Conservation (phyloP, 2,797 vertebrate genomes). For the Botia kubotai region DNA sequence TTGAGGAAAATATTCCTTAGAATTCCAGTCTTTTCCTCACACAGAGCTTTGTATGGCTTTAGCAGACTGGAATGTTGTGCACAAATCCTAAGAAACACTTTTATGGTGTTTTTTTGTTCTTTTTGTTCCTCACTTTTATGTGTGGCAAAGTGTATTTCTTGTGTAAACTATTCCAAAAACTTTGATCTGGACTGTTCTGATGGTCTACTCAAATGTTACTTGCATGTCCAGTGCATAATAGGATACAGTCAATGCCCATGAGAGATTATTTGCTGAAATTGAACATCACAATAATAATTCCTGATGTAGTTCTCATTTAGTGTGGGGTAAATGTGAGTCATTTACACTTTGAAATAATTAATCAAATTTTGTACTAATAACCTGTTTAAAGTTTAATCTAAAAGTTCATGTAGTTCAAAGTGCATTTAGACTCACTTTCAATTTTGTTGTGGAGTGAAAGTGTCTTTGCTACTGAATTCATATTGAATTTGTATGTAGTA, state of each 20-base stretch:
- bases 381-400: constrained; percentile 31
- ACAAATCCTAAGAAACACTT: neutral
- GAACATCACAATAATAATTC: too few relatives aligned
- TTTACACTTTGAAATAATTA: constrained; percentile 25
- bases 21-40: too few relatives aligned
- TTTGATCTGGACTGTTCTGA: neutral
- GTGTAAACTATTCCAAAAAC: too few relatives aligned
- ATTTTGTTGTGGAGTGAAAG: constrained; percentile 62
- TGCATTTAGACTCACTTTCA: constrained; percentile 44
- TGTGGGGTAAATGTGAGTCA: constrained; percentile 7
- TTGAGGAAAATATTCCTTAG: neutral
- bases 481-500: constrained; percentile 84
- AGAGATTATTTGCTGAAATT: constrained; percentile 16
- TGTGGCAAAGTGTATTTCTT: too few relatives aligned
- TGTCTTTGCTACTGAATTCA: constrained; percentile 80
- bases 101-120: neutral
- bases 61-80: neutral
- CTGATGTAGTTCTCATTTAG: constrained; percentile 6
- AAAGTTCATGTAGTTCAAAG: neutral
- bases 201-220: too few relatives aligned
- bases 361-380: constrained; percentile 30
- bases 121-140: too few relatives aligned
- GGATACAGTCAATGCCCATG: neutral
- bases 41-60: neutral
- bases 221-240: too few relatives aligned